phyloP scores from a whole-genome alignment of 2,797 vertebrate genomes.

The Anabas testudineus region DNA sequence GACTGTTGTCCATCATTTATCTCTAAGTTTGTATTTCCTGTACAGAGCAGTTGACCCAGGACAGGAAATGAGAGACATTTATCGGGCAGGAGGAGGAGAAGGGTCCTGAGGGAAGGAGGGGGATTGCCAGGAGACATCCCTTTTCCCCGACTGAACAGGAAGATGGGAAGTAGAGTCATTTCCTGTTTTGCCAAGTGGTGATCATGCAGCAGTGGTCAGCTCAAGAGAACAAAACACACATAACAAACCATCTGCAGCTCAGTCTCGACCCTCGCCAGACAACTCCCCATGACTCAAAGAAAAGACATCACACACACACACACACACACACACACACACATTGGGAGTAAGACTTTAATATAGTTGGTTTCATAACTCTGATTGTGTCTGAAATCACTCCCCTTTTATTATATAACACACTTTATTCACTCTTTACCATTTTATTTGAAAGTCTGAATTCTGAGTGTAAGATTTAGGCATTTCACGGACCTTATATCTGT shows the following conservation, averaged over 20 bases:
- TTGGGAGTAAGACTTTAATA: neutral
- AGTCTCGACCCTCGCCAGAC: conserved; percentile 2
- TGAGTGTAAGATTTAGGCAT: neutral
- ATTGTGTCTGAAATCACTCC: neutral
- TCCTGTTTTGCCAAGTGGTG: conserved; percentile 84
- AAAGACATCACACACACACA: conserved; percentile 16
- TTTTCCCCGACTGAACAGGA: conserved; percentile 82
- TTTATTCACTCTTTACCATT: neutral
- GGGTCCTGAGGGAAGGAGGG: conserved; percentile 48
- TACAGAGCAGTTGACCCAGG: conserved; percentile 45
- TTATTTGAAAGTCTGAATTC: neutral
- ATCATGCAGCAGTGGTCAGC: conserved; percentile 62
- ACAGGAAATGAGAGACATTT: conserved; percentile 78
- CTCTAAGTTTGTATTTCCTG: conserved; percentile 56
- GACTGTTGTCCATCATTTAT: conserved; percentile 24
- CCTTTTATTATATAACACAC: neutral
- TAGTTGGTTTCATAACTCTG: conserved; percentile 10
- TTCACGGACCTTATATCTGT: too few species aligned
- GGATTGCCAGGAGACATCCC: conserved; percentile 69
- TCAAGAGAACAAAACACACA: conserved; percentile 67
- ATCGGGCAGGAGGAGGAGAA: conserved; percentile 47
- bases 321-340: conserved; percentile 14
- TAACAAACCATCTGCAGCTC: conserved; percentile 49
- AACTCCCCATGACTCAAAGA: conserved; percentile 27
- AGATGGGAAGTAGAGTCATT: conserved; percentile 82